Evolutionary conservation across 2,888 invertebrate genomes (phyloP), one percentile per base, ranked within the genome.

Genomic region (Brenthis daphne): DNA sequence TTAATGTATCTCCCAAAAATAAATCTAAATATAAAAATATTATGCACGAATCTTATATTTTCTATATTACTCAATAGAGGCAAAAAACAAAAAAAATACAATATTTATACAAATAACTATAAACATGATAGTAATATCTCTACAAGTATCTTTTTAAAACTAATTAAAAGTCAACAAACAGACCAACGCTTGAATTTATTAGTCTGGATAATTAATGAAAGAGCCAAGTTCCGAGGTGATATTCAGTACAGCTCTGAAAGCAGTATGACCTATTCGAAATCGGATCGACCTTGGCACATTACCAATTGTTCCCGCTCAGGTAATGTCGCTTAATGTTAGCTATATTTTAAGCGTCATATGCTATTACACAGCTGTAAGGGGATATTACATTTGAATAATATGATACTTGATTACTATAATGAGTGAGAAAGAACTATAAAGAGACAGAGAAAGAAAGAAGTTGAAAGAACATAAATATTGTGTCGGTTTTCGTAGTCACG

Each of bases 271-370:
- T 58, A 68, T 65, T 58, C 70, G 64, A 57, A 70, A 75, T 75
- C 63, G 73, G 60, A 66, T 74, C 69, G 71, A 73, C 74, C 75
- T 75, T 75, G 75, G 74, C 74, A 73, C 69, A 43, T 47, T 64
- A 61, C 68, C 73, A 73, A 73, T 71, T 71, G 67, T 71, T 73
- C 67, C 63, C 67, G 33, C 33, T 33, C 71, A 71, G 72, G 72
- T 67, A 57, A 71, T 69, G 63, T 64, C 53, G 54, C 65, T 47
- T 65, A 50, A 6, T 43, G 16, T 13, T 47, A 8, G 20, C n/a
- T 57, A 57, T 57, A 65, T 57, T 37, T 51, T 63, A 63, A 13
- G 6, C 13, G 29, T 12, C 51, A 64, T 64, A 37, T 64, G 16
- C 50, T 37, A 51, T 43, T 64, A 64, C 47, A 64, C 6, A 6